A percentile compares a stretch with the other conserved stretches of the same genome.
phyloP scores from a whole-genome alignment of 2,888 invertebrate genomes.

The Drosophila neotestacea region DNA sequence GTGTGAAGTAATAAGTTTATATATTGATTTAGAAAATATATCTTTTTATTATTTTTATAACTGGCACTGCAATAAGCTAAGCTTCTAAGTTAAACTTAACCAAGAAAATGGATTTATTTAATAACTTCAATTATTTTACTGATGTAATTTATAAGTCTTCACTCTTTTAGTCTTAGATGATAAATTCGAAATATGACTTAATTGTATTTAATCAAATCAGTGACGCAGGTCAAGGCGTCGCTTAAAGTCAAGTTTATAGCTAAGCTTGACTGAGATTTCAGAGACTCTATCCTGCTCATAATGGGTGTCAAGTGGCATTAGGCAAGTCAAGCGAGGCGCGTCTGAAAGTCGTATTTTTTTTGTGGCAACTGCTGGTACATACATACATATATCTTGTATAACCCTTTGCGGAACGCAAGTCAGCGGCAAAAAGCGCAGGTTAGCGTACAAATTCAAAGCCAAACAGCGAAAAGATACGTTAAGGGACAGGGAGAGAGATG shows the following conservation, averaged over 20 bases:
- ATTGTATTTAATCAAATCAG: conserved; percentile 34
- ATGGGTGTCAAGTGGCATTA: conserved; percentile 69
- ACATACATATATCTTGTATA: conserved; percentile 12
- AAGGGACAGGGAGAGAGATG: conserved; percentile 15
- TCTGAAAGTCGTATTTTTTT: conserved; percentile 6
- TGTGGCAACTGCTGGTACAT: conserved; percentile 10
- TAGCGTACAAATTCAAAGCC: conserved; percentile 53
- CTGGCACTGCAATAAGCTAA: too few species aligned
- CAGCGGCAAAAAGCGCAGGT: conserved; percentile 32
- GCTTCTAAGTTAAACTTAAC: too few species aligned
- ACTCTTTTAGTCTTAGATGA: neutral
- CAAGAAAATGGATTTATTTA: too few species aligned
- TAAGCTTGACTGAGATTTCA: conserved; percentile 29
- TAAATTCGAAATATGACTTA: conserved; percentile 13
- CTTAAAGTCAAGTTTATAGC: conserved; percentile 33
- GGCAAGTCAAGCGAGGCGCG: conserved; percentile 51
- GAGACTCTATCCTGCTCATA: conserved; percentile 26
- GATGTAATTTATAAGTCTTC: too few species aligned
- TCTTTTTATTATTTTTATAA: too few species aligned
- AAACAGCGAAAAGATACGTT: conserved; percentile 25
- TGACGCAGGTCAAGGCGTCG: conserved; percentile 21
- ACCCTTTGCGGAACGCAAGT: conserved; percentile 38
- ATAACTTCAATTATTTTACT: too few species aligned
- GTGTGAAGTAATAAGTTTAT: too few species aligned
- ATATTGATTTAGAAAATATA: too few species aligned